A percentile compares a stretch with the other conserved stretches of the same genome.
Conservation (phyloP, 2,113 vertebrate genomes). For the Chionis minor region DNA sequence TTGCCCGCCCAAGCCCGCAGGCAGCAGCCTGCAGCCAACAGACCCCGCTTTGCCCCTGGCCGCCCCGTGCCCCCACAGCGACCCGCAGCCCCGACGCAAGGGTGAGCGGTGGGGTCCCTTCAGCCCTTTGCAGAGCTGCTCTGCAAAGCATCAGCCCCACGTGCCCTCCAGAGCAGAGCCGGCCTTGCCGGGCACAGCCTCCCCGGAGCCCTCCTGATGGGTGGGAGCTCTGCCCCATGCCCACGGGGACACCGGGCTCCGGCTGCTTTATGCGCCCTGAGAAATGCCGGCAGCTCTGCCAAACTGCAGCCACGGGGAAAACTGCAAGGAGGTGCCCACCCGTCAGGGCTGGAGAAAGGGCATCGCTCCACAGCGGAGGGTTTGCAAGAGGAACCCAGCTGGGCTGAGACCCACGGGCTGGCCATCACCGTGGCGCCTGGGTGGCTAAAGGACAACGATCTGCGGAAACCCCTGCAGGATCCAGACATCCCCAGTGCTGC, state of each 20-base stretch:
- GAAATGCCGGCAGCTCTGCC: background rate
- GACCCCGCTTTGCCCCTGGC: background rate
- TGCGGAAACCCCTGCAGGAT: background rate
- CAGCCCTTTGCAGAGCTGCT: background rate
- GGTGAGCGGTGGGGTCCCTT: background rate
- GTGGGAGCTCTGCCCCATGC: background rate
- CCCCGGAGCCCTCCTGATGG: background rate
- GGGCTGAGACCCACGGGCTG: background rate
- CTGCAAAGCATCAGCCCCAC: background rate
- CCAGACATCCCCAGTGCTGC: background rate
- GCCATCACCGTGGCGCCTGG: background rate
- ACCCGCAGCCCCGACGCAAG: background rate
- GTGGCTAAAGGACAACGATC: background rate
- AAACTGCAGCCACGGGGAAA: background rate
- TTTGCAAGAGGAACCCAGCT: background rate
- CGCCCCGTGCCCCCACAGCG: background rate
- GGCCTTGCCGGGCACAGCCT: background rate
- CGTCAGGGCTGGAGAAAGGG: background rate
- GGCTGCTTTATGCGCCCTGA: background rate
- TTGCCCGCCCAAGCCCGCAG: background rate
- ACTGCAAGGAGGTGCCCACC: background rate
- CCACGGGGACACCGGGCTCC: background rate
- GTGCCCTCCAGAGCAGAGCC: background rate
- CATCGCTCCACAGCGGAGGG: background rate
- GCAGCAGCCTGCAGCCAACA: background rate